Base-by-base conservation (phyloP, 2,797 vertebrate genomes). In the Lateolabrax maculatus region DNA sequence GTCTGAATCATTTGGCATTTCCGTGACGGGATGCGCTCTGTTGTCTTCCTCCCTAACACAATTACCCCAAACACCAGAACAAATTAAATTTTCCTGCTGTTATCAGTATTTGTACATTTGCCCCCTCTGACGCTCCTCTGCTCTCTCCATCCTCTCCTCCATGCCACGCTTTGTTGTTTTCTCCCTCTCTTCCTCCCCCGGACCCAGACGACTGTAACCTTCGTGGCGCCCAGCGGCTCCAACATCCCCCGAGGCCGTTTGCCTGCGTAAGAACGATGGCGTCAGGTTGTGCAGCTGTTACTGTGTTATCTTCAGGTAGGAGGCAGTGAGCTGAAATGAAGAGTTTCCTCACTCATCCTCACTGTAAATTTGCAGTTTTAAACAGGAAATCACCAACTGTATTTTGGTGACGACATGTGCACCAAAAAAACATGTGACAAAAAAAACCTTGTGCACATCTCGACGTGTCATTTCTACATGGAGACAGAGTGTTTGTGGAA, bases 141-240 rank as follows among this genome's bases (percentile, higher is more conserved):
- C 16, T 57, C 58, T 31, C 53, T 68, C 60, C 39, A 21, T 41
- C 53, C 29, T 53, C 51, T 34, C 44, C 63, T 62, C 62, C 21
- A 0, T 27, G 6, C 36, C 31, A 0, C 7, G 6, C 8, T 15
- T 44, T 56, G 10, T 71, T 29, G 9, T 21, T 55, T n/a, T 25
- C 34, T 27, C 18, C 48, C 27, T 25, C 46, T 37, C 34, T 19
- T 4, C 64, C 34, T 60, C 43, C 52, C 39, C 13, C 25, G 2
- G 48, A 67, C 34, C 34, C 73, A 81, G 88, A 85, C 68, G 7
- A 18, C 61, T 11, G 62, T 77, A 75, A 82, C 71, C 80, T 10
- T 52, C 27, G 21, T 46, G 80, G 83, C 58, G 65, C 70, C 76
- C 61, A 16, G 55, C 55, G 58, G 52, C 73, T 75, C 68, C 55